These are phyloP conservation scores for Fukomys damarensis DNA, from an alignment of 2,113 vertebrate species.

Conservation along the genomic window DNA sequence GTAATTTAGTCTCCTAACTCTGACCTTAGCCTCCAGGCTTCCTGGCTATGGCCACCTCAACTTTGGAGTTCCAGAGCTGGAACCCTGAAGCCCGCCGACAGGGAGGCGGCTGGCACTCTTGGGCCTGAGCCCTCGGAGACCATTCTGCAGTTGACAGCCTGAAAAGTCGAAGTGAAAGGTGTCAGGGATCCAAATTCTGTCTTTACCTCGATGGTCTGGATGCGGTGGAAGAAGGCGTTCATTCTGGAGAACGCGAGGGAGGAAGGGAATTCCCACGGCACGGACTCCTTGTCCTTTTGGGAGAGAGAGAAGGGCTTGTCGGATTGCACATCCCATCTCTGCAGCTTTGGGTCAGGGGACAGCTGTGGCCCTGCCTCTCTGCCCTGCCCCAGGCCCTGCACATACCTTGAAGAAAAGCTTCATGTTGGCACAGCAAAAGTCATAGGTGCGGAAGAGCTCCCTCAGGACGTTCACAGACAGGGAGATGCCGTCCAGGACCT, in stretches of 20 bases:
- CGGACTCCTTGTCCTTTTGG: slow-evolving; percentile 72
- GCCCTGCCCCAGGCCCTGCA: background rate
- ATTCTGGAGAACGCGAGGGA: slow-evolving; percentile 84
- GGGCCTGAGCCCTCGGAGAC: background rate
- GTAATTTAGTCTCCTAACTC: background rate
- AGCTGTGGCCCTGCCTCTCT: no score
- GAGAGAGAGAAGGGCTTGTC: rapidly evolving
- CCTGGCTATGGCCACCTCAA: rapidly evolving
- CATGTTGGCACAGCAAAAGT: slow-evolving; percentile 79
- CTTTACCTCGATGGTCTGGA: slow-evolving; percentile 87
- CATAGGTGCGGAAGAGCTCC: slow-evolving; percentile 84
- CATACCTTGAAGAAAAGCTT: slow-evolving; percentile 80
- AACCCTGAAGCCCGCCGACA: background rate
- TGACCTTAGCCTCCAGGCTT: background rate
- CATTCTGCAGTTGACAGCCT: rapidly evolving
- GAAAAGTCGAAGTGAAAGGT: rapidly evolving
- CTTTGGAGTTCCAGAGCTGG: background rate
- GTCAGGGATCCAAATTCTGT: rapidly evolving
- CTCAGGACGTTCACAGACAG: slow-evolving; percentile 78
- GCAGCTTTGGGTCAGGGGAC: rapidly evolving
- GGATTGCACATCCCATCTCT: rapidly evolving
- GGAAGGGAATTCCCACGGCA: slow-evolving; percentile 86
- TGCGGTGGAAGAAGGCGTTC: slow-evolving; percentile 84
- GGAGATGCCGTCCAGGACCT: slow-evolving; percentile 73
- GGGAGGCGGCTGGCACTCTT: background rate